phyloP scores from a whole-genome alignment of 2,888 invertebrate genomes.

The Prenolepis imparis region DNA sequence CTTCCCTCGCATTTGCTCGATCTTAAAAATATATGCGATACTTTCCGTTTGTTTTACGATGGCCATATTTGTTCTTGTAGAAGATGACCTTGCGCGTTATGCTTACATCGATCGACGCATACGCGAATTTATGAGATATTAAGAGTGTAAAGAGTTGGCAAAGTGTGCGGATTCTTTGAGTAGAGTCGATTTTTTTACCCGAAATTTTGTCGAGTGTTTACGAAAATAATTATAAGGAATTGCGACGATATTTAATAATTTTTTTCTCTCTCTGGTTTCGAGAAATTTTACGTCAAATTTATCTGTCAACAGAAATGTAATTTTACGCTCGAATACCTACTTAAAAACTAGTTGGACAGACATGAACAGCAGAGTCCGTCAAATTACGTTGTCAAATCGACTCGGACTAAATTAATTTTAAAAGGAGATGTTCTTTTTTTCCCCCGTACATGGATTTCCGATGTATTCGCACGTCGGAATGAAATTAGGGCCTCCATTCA shows the following conservation, averaged over 20 bases:
- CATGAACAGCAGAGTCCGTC: too few relatives aligned
- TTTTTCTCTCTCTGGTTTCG: background rate
- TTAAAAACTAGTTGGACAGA: too few relatives aligned
- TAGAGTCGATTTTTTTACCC: background rate
- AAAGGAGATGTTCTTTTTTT: background rate
- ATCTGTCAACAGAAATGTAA: background rate
- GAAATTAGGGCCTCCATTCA: constrained; percentile 35
- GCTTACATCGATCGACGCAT: constrained; percentile 5
- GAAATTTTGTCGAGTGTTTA: background rate
- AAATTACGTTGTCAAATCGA: background rate
- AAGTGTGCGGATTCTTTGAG: background rate
- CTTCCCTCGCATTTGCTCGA: background rate
- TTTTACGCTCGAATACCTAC: background rate
- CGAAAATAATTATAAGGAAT: constrained; percentile 5
- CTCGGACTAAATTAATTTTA: background rate
- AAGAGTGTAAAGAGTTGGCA: background rate
- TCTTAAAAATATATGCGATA: constrained; percentile 8
- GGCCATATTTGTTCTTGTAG: constrained; percentile 8
- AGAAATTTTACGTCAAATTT: background rate
- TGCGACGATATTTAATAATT: background rate
- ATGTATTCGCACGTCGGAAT: background rate
- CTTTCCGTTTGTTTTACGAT: constrained; percentile 27
- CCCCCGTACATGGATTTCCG: background rate
- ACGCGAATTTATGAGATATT: constrained; percentile 1
- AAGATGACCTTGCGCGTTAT: constrained; percentile 23